These are phyloP conservation scores for Chauna torquata DNA, from an alignment of 2,113 vertebrate species.

Conservation along the genomic window DNA sequence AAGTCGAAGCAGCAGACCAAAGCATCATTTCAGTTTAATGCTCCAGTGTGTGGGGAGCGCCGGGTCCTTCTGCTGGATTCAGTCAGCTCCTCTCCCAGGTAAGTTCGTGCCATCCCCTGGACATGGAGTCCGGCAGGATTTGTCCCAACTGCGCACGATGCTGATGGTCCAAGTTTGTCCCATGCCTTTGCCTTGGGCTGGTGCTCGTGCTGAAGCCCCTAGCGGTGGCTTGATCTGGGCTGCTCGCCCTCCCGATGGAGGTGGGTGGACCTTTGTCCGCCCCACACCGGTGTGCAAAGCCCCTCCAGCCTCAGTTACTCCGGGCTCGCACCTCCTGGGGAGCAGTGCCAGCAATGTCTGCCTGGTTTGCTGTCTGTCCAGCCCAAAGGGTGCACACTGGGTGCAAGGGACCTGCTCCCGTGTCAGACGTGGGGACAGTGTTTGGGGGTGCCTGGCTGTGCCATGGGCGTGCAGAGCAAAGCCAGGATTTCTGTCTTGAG, in stretches of 20 bases:
- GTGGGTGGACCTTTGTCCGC: too few species aligned
- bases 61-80: accelerated
- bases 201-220: background rate
- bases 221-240: accelerated
- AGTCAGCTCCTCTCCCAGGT: background rate
- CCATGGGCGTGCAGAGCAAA: too few species aligned
- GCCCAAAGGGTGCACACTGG: background rate
- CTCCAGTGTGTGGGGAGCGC: accelerated
- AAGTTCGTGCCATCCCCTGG: background rate
- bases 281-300: accelerated
- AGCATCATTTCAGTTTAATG: background rate
- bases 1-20: background rate
- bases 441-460: background rate
- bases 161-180: background rate
- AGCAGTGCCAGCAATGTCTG: too few species aligned
- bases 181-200: accelerated
- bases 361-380: background rate
- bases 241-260: background rate
- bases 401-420: too few species aligned
- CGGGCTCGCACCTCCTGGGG: too few species aligned
- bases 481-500: background rate
- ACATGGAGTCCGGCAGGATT: accelerated
- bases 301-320: background rate
- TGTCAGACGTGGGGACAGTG: accelerated
- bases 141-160: accelerated